Conservation (phyloP, 2,113 vertebrate species). For the Larimichthys crocea region DNA sequence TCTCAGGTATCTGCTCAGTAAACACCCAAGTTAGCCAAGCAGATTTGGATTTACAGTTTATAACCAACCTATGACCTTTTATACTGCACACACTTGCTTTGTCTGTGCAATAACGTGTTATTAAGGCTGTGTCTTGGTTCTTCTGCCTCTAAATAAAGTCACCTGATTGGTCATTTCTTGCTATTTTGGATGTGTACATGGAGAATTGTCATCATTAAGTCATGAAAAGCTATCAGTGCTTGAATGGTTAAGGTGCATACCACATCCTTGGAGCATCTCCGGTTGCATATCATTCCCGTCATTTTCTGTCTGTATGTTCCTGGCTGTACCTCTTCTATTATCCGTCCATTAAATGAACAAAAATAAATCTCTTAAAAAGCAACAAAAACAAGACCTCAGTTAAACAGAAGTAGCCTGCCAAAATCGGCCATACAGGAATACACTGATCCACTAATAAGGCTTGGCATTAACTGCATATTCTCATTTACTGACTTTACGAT, state of each 20-base stretch:
- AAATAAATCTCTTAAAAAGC: not conserved
- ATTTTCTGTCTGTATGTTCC: not conserved
- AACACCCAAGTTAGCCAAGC: not conserved
- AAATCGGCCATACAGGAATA: not conserved
- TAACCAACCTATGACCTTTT: not conserved
- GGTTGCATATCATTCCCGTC: not conserved
- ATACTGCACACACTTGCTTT: not conserved
- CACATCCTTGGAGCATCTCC: no score
- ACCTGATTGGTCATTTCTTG: no score
- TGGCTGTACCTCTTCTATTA: not conserved
- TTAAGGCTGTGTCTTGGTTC: not conserved
- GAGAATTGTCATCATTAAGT: no score
- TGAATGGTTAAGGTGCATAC: no score
- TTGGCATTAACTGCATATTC: not conserved
- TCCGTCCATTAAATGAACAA: not conserved
- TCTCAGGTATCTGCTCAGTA: not conserved
- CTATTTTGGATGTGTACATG: no score
- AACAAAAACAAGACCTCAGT: not conserved
- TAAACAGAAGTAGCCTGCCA: no score
- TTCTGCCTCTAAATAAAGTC: no score
- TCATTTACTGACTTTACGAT: not conserved
- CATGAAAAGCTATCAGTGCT: no score
- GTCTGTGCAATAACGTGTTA: not conserved
- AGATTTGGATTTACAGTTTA: not conserved
- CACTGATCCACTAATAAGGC: not conserved